phyloP scores from a whole-genome alignment of 2,113 vertebrate species.

The Emydura subglobosa region DNA sequence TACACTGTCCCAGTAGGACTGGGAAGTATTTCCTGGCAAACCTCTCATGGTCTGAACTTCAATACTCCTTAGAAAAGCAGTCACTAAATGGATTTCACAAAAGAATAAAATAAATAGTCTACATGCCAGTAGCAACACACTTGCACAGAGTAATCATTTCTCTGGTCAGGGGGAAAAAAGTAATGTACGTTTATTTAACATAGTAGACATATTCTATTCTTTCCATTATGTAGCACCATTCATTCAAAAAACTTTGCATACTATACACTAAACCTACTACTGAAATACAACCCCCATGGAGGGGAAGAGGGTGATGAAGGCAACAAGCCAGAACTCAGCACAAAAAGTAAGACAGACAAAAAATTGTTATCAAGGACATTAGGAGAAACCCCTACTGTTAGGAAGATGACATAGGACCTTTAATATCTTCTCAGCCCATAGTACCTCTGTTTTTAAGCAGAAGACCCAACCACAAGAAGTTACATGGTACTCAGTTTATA shows the following conservation, averaged over 20 bases:
- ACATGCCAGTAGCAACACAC: not conserved
- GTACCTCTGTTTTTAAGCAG: not conserved
- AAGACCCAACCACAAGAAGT: not conserved
- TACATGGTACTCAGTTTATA: not conserved
- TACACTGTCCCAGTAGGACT: not conserved
- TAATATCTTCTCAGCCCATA: not conserved
- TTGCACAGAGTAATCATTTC: not conserved
- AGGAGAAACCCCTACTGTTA: not conserved
- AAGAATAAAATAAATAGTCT: conserved; percentile 8
- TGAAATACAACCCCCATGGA: not conserved
- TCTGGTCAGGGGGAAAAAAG: not conserved
- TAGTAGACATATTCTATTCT: not conserved
- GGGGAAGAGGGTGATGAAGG: not conserved
- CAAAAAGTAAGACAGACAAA: not conserved
- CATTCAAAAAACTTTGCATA: not conserved
- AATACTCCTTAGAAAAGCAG: not conserved
- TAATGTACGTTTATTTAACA: not conserved
- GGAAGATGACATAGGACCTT: not conserved
- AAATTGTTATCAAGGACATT: not conserved
- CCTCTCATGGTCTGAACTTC: not conserved
- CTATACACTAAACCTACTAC: not conserved
- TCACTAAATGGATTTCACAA: conserved; percentile 9
- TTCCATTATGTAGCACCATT: not conserved
- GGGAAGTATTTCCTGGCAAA: not conserved
- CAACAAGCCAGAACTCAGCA: not conserved